Base-by-base conservation (phyloP, 1,140 invertebrate genomes). In the Leptinotarsa defecta region DNA sequence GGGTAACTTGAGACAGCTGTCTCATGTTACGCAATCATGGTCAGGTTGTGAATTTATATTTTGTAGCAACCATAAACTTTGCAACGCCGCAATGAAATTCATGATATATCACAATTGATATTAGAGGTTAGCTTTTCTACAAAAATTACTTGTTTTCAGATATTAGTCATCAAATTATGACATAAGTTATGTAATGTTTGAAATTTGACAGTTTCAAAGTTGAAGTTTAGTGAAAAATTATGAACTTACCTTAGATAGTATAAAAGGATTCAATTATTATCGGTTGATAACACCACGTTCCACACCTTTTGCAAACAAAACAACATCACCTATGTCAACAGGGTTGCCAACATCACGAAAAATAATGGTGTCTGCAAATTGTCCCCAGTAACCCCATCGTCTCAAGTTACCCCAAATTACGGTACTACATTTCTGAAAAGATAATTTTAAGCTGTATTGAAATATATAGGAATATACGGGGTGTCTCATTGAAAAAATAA, bases 351-450 rank as follows among this genome's bases (percentile, higher is more conserved):
- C 52, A 61, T 61, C 52, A 61, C 52, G 52, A 61, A 61, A 61
- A 61, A 61, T 61, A 61, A 61, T 61, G 52, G 52, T 61, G 52
- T 61, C 52, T 61, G 52, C 3, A 61, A 61, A 61, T 4, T 61
- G 52, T 61, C 3, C 52, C 52, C 3, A 61, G 52, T 3, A 61
- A 61, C 52, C 52, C 52, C 52, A 61, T 61, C 52, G 52, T 61
- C 52, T 61, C 52, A 61, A 61, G 52, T 61, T 61, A 61, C 52
- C 52, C 52, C 52, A 61, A 61, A 61, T 61, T 61, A 61, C n/a
- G n/a, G n/a, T n/a, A n/a, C n/a, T 27, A 27, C 27, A 27, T 27
- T 27, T 27, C 5, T 27, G 27, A 5, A 27, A 5, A 27, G 27
- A 27, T 27, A 27, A 27, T 27, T 27, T 27, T 5, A 27, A 27